phyloP scores from a whole-genome alignment of 2,113 vertebrate species.

The Brachyhypopomus gauderio region DNA sequence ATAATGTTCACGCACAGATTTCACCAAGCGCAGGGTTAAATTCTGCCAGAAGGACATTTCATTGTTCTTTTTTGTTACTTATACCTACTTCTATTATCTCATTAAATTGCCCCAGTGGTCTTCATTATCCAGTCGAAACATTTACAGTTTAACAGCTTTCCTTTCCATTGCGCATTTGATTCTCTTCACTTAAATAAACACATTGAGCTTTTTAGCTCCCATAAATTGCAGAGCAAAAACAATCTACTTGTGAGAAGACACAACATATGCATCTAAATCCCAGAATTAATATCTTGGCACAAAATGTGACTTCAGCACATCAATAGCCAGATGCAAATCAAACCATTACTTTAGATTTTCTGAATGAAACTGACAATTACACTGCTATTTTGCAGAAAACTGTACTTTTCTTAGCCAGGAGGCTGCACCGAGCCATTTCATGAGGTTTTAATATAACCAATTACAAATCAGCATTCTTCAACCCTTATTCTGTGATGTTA shows the following conservation, averaged over 20 bases:
- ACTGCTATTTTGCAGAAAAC: conserved; percentile 43
- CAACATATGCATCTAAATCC: conserved; percentile 17
- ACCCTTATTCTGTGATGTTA: not conserved
- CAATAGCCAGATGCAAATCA: conserved; percentile 3
- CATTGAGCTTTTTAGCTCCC: conserved; percentile 9
- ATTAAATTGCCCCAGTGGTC: conserved; percentile 15
- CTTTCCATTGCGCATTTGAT: conserved; percentile 1
- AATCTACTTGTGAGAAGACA: conserved; percentile 17
- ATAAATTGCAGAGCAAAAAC: conserved; percentile 1
- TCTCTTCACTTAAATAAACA: conserved; percentile 24
- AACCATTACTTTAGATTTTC: not conserved
- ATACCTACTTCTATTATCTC: not conserved
- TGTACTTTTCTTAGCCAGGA: conserved; percentile 41
- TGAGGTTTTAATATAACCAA: conserved; percentile 47
- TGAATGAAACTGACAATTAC: conserved; percentile 48
- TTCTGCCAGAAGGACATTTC: not conserved
- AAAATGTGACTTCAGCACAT: conserved; percentile 35
- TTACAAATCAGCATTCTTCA: conserved; percentile 21
- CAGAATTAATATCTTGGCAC: not conserved
- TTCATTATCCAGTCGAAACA: conserved; percentile 28
- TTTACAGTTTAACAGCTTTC: conserved; percentile 14
- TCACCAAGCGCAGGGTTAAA: not conserved
- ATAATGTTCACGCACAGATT: no score
- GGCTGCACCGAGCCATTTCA: conserved; percentile 46
- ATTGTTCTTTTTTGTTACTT: not conserved